Evolutionary conservation across 2,113 vertebrate genomes (phyloP).

Genomic region (Nipponia nippon): DNA sequence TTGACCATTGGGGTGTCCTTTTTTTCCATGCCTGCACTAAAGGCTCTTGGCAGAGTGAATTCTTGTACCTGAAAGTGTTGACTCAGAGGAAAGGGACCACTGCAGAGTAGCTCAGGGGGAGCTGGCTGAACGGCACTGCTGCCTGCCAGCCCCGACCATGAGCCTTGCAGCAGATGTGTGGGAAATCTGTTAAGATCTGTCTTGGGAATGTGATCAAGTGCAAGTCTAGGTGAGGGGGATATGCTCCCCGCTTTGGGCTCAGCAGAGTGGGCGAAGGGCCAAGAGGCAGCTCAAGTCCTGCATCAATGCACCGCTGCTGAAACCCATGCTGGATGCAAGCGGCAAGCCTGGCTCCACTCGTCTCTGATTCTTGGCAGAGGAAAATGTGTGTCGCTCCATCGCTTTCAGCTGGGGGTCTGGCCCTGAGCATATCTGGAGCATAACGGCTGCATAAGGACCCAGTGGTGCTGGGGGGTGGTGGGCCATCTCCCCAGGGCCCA

Average conservation of each 20-base stretch:
- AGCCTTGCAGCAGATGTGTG: not conserved
- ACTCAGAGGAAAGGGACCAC: not conserved
- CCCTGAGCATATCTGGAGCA: not conserved
- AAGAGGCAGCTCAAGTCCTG: not conserved
- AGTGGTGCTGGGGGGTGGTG: not conserved
- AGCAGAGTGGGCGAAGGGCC: not conserved
- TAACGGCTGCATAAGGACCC: accelerated
- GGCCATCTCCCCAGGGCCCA: not conserved
- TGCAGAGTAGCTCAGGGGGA: not conserved
- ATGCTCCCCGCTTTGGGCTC: not conserved
- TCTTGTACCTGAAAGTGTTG: not conserved
- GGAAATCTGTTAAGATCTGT: not conserved
- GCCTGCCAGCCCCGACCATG: not conserved
- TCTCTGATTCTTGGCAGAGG: accelerated
- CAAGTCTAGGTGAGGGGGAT: not conserved
- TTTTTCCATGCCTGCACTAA: not conserved
- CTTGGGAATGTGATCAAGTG: accelerated
- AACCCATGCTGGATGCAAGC: accelerated
- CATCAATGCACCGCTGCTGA: not conserved
- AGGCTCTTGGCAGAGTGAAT: not conserved
- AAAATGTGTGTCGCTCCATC: not conserved
- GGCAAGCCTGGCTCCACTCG: accelerated
- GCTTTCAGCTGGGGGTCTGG: not conserved
- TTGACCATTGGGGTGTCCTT: not conserved
- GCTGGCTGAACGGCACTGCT: not conserved